Evolutionary conservation across 2,113 vertebrate species (phyloP), one percentile per base, ranked within the genome.

Genomic region (Vidua macroura): DNA sequence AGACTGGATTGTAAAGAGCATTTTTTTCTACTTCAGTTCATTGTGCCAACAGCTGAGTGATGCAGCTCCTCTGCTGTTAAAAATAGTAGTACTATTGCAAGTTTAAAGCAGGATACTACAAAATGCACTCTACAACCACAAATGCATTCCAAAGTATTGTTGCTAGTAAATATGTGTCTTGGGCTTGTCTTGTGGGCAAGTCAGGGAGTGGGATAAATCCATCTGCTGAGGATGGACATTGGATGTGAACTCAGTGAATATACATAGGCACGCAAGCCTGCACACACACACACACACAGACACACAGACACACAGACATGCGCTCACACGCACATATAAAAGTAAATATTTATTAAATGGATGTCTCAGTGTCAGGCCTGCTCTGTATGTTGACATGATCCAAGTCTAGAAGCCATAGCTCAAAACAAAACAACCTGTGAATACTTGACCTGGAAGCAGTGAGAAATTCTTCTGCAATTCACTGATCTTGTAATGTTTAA

Each of bases 381-480:
- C 82, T 91, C 41, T 30, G 75, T 76, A 30, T 70, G 76, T 88
- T 91, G 69, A 87, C 49, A 67, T 92, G 93, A 96, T 96, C 88
- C 86, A 82, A 75, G 37, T 79, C 88, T 91, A 70, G 83, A 95
- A 94, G 92, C 81, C 48, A 23, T 78, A 77, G 74, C 90, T 82
- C 90, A 86, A 96, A 97, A 97, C 88, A 92, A 94, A 96, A 88
- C 86, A 95, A 93, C 82, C 94, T 96, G 90, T 91, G 90, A 92
- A 92, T 59, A 83, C 88, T 83, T 73, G 87, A 92, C 56, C 88
- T 82, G 73, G 92, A 96, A 97, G 90, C 74, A 87, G 86, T 63
- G 74, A 95, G 80, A 93, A 92, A 92, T 92, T 58, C 44, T 82
- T 83, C n/a, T 60, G 56, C 59, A 60, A 41, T 58, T 73, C 79